These are phyloP conservation scores for Drosophila nannoptera DNA, from an alignment of 1,140 invertebrate species.

Conservation along the genomic window DNA sequence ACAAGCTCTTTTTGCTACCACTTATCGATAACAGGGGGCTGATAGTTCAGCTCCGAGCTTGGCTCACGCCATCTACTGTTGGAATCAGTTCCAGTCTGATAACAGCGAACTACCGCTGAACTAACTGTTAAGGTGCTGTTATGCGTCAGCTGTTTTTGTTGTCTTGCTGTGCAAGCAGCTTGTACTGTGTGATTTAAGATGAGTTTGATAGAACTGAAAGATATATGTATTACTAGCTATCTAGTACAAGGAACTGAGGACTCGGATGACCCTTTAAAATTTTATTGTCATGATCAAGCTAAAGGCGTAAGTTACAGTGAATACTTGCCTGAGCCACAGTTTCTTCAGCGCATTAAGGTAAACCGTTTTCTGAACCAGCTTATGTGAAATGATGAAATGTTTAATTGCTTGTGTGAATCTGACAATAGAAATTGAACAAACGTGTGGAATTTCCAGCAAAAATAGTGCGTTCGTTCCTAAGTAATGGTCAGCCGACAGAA, in stretches of 20 bases:
- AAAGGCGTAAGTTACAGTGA: conserved; percentile 18
- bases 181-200: conserved; percentile 13
- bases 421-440: conserved; percentile 47
- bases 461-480: conserved; percentile 22
- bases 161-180: neutral
- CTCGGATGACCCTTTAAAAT: neutral
- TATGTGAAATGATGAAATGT: neutral
- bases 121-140: neutral
- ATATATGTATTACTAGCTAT: neutral
- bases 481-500: neutral
- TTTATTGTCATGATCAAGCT: conserved; percentile 16
- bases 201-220: conserved; percentile 15
- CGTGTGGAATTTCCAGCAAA: conserved; percentile 53
- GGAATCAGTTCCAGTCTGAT: neutral
- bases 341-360: conserved; percentile 37
- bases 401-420: neutral
- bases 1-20: neutral
- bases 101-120: neutral
- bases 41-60: too few relatives aligned
- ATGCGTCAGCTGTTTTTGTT: conserved; percentile 21
- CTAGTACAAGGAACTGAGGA: neutral
- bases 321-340: neutral
- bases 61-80: neutral
- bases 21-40: conserved; percentile 6
- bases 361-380: neutral